A percentile compares a stretch with the other conserved stretches of the same genome.
These are phyloP conservation scores for Enteromius radiatus DNA, from an alignment of 2,797 vertebrate genomes.

Conservation along the genomic window DNA sequence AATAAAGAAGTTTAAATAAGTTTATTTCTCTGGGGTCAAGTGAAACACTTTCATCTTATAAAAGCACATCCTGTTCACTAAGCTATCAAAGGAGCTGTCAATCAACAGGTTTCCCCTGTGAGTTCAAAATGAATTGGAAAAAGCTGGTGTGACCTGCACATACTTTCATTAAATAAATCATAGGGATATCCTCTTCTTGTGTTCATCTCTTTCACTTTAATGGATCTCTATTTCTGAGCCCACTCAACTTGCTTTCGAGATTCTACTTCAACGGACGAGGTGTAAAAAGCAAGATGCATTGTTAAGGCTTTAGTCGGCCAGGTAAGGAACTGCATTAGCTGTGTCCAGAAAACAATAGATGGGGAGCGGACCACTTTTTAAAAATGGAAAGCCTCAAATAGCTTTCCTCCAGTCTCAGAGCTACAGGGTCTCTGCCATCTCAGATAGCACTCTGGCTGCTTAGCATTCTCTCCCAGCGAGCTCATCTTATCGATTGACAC, in stretches of 20 bases:
- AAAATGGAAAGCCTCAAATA: conserved; percentile 36
- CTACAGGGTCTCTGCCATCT: conserved; percentile 6
- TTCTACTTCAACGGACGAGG: conserved; percentile 24
- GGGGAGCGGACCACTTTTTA: conserved; percentile 51
- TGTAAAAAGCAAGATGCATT: conserved; percentile 50
- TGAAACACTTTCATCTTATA: conserved; percentile 38
- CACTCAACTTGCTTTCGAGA: conserved; percentile 47
- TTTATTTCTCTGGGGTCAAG: conserved; percentile 39
- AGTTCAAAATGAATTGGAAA: conserved; percentile 40
- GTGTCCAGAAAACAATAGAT: conserved; percentile 43
- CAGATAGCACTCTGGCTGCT: conserved; percentile 1
- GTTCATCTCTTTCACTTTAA: conserved; percentile 16
- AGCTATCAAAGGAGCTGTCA: conserved; percentile 45
- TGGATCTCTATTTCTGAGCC: conserved; percentile 27
- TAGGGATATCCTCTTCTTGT: conserved; percentile 8
- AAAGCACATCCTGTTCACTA: conserved; percentile 32
- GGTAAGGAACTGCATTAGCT: conserved; percentile 32
- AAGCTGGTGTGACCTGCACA: conserved; percentile 6
- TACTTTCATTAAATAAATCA: conserved; percentile 53
- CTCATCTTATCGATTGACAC: conserved; percentile 57
- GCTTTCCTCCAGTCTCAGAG: conserved; percentile 21
- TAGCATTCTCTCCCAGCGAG: conserved; percentile 40
- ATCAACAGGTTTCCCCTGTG: conserved; percentile 43
- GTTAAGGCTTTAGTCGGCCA: conserved; percentile 10
- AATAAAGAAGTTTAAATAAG: conserved; percentile 33